Percentiles rank a stretch among this genome's conserved stretches.
Conservation (phyloP, 1,140 invertebrate genomes). For the Drosophila lini region DNA sequence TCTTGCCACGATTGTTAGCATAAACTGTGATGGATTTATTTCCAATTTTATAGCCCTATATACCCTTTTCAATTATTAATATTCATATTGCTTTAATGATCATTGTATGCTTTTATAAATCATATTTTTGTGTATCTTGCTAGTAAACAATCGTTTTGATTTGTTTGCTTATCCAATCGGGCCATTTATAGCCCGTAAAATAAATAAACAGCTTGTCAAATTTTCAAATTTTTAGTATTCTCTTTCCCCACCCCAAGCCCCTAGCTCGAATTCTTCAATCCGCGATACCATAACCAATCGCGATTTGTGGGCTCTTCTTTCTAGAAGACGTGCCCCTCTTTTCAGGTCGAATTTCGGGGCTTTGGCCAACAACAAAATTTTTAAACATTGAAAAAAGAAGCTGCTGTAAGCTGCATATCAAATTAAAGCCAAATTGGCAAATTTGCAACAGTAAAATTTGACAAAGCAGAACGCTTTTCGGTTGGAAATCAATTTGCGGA, state of each 20-base stretch:
- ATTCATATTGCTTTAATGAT: background rate
- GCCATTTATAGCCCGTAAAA: constrained; percentile 27
- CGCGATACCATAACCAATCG: constrained; percentile 12
- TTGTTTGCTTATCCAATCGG: constrained; percentile 22
- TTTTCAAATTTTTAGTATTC: background rate
- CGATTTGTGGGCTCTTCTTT: constrained; percentile 16
- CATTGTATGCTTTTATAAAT: constrained; percentile 14
- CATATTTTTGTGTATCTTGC: constrained; percentile 9
- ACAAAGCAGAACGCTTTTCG: constrained; percentile 22
- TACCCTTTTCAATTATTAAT: background rate
- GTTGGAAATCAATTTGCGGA: constrained; percentile 16
- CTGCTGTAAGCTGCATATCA: constrained; percentile 68
- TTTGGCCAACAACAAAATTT: constrained; percentile 6
- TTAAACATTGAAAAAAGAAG: background rate
- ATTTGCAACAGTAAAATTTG: constrained; percentile 29
- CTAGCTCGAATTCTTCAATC: constrained; percentile 4
- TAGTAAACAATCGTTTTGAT: constrained; percentile 21
- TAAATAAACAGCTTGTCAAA: constrained; percentile 33
- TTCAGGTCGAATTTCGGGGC: constrained; percentile 28
- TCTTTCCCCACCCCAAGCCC: background rate
- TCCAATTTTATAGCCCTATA: background rate
- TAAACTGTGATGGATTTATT: background rate
- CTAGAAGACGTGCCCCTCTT: constrained; percentile 40
- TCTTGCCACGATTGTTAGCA: background rate
- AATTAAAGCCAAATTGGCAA: constrained; percentile 65